phyloP scores from a whole-genome alignment of 2,888 invertebrate genomes.

The Nasonovia ribisnigri region DNA sequence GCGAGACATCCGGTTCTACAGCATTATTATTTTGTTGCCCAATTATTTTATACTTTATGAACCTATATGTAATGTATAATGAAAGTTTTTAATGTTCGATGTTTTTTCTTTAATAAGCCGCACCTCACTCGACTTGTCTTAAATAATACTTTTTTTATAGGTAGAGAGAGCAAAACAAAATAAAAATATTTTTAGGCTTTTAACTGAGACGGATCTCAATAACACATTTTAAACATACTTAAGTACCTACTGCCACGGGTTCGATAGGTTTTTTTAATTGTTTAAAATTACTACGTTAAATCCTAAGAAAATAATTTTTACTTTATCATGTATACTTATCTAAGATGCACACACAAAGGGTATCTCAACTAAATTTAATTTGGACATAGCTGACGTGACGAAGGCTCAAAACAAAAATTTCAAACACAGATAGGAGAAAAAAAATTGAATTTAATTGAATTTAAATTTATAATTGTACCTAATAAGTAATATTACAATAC shows the following conservation, averaged over 20 bases:
- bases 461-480: background rate
- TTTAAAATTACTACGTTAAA: conserved; percentile 15
- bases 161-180: background rate
- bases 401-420: conserved; percentile 27
- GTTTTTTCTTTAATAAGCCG: background rate
- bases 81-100: background rate
- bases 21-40: background rate
- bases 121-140: background rate
- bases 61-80: background rate
- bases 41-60: background rate
- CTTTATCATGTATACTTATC: conserved; percentile 9
- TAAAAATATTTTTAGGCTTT: background rate
- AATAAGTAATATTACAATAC: too few species aligned
- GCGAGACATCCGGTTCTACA: background rate
- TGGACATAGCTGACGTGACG: conserved; percentile 28
- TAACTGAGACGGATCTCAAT: background rate
- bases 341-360: background rate
- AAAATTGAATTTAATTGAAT: background rate
- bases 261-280: background rate
- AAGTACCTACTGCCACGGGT: background rate
- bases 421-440: background rate
- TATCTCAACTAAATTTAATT: background rate
- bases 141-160: background rate
- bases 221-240: background rate
- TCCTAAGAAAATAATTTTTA: conserved; percentile 14